A percentile compares a stretch with the other conserved stretches of the same genome.
phyloP scores from a whole-genome alignment of 2,888 invertebrate genomes.

The Drosophila rellima region DNA sequence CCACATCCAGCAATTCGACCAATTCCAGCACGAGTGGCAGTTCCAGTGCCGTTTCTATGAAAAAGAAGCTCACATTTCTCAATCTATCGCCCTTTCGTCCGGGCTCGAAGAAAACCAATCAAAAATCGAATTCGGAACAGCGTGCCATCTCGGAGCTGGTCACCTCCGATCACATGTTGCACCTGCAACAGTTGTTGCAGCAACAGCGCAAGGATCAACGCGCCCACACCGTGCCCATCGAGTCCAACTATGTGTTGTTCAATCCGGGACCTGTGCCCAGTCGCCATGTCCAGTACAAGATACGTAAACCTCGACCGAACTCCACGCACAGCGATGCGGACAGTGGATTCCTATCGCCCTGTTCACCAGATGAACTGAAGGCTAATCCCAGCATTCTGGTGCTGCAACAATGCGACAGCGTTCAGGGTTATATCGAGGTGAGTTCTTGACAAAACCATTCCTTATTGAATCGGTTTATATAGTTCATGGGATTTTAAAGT shows the following conservation, averaged over 20 bases:
- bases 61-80: conserved; percentile 83
- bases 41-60: conserved; percentile 67
- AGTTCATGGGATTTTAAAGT: too few species aligned
- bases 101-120: conserved; percentile 53
- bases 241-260: conserved; percentile 85
- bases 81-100: conserved; percentile 83
- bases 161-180: conserved; percentile 78
- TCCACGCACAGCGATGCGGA: conserved; percentile 88
- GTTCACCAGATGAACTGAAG: conserved; percentile 87
- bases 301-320: conserved; percentile 84
- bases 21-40: conserved; percentile 75
- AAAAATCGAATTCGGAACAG: conserved; percentile 54
- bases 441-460: conserved; percentile 49
- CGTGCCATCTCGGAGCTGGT: conserved; percentile 80
- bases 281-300: conserved; percentile 85
- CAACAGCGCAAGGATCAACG: conserved; percentile 77
- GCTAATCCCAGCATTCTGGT: conserved; percentile 84
- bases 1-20: conserved; percentile 77
- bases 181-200: conserved; percentile 75
- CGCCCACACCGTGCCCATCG: conserved; percentile 84
- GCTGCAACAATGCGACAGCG: conserved; percentile 85
- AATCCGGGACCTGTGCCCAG: conserved; percentile 85
- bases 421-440: conserved; percentile 86
- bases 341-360: conserved; percentile 89
- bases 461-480: too few species aligned